Percentiles rank a stretch among this genome's conserved stretches.
These are phyloP conservation scores for Macaca fascicularis DNA, from an alignment of 2,113 vertebrate genomes.

Conservation along the genomic window T2T-MFA8v1.1 NC_088389.1:20421501-20422000, in stretches of 20 bases:
- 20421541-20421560: background rate
- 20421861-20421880: background rate
- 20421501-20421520: background rate
- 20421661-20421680: background rate
- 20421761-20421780: background rate
- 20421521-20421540: background rate
- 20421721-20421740: background rate
- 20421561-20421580: slow-evolving; percentile 1
- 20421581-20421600: background rate
- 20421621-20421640: background rate
- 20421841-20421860: background rate
- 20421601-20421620: background rate
- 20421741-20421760: background rate
- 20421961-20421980: background rate
- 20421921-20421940: background rate
- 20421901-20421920: background rate
- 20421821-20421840: slow-evolving; percentile 1
- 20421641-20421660: background rate
- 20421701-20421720: background rate
- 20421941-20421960: background rate
- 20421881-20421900: background rate
- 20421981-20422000: background rate
- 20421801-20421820: background rate
- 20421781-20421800: background rate
- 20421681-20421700: background rate